phyloP scores from a whole-genome alignment of 2,888 invertebrate species.

The Iphiclides podalirius region DNA sequence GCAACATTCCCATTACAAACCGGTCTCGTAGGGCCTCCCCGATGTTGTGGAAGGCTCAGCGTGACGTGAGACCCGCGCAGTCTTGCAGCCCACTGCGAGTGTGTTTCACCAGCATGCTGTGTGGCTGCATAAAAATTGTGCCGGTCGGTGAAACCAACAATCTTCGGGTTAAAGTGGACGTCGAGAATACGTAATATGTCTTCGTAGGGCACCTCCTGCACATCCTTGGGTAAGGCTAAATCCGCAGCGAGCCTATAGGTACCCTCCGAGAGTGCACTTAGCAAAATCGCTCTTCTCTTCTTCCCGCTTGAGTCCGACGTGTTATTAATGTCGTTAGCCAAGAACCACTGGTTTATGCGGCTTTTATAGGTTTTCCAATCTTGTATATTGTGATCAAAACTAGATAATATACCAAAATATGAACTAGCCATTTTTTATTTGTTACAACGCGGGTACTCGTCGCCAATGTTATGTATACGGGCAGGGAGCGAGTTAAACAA shows the following conservation, averaged over 20 bases:
- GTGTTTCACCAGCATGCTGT: conserved; percentile 29
- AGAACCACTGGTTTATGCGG: background rate
- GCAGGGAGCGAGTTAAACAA: no score
- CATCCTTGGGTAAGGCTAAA: conserved; percentile 24
- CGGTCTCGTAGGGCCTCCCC: conserved; percentile 32
- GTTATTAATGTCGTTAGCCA: background rate
- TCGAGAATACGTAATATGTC: conserved; percentile 25
- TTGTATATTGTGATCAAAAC: background rate
- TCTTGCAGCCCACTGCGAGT: conserved; percentile 32
- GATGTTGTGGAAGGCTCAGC: conserved; percentile 29
- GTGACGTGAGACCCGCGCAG: conserved; percentile 29
- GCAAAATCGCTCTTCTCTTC: background rate
- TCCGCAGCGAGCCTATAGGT: conserved; percentile 20
- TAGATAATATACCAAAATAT: background rate
- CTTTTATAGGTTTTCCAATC: background rate
- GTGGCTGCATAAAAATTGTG: conserved; percentile 31
- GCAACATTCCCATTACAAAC: conserved; percentile 31
- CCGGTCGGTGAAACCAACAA: no score
- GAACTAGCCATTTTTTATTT: no score
- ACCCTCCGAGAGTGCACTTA: conserved; percentile 8
- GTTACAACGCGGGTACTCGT: no score
- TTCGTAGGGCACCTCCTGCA: conserved; percentile 25
- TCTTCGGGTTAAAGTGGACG: no score
- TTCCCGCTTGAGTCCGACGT: background rate
- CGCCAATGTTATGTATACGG: no score